These are phyloP conservation scores for Microtus ochrogaster DNA, from an alignment of 2,113 vertebrate genomes.

Conservation along the genomic window DNA sequence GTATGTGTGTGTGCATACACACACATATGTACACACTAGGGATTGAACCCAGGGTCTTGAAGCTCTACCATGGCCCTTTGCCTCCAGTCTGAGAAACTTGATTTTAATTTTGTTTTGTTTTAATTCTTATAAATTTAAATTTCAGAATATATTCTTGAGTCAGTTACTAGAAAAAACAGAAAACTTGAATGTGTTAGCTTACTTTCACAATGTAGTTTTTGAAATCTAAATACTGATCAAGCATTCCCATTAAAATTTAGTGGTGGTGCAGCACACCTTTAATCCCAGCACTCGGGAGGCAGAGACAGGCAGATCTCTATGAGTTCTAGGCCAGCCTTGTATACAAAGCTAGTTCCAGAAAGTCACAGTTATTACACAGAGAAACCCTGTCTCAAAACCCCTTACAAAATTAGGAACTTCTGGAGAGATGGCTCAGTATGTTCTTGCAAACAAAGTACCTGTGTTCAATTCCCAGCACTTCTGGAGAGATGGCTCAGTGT, in stretches of 20 bases:
- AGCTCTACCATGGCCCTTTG: neutral
- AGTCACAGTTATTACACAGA: neutral
- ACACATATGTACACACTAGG: neutral
- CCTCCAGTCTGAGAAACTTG: neutral
- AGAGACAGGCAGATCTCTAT: neutral
- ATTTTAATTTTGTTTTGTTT: slow-evolving; percentile 9
- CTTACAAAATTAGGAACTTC: neutral
- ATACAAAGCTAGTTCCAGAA: neutral
- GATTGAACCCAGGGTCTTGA: neutral
- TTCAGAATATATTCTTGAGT: slow-evolving; percentile 35
- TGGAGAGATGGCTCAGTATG: neutral
- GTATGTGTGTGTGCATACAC: neutral
- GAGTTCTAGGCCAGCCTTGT: neutral
- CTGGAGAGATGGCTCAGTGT: neutral
- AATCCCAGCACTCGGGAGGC: neutral
- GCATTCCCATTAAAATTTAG: slow-evolving; percentile 35
- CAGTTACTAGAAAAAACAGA: neutral
- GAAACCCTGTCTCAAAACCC: neutral
- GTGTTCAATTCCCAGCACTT: neutral
- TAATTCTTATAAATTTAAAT: slow-evolving; percentile 45
- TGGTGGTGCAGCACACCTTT: neutral
- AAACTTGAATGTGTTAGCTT: slow-evolving; percentile 7
- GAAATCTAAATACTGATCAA: slow-evolving; percentile 37
- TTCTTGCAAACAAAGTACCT: neutral
- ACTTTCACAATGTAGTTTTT: slow-evolving; percentile 32